phyloP scores from a whole-genome alignment of 2,113 vertebrate genomes.

The Alethe diademata region DNA sequence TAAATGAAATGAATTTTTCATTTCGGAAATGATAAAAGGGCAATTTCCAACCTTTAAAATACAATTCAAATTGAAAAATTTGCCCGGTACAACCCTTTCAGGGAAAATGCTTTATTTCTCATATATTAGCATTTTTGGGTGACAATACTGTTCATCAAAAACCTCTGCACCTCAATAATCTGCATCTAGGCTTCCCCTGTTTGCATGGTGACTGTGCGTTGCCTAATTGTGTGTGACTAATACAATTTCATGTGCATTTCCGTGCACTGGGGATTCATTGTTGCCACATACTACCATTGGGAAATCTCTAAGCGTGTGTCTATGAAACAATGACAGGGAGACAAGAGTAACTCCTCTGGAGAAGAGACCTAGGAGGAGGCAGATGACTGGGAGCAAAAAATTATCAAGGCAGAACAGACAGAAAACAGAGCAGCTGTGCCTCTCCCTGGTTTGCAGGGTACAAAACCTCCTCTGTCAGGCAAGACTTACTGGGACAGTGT shows the following conservation, averaged over 20 bases:
- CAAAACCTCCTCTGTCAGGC: background rate
- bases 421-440: background rate
- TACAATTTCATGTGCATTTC: slow-evolving; percentile 67
- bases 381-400: slow-evolving; percentile 19
- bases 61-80: slow-evolving; percentile 17
- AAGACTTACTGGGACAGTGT: background rate
- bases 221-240: slow-evolving; percentile 68
- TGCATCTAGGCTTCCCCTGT: slow-evolving; percentile 24
- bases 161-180: slow-evolving; percentile 37
- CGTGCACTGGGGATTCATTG: slow-evolving; percentile 60
- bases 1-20: slow-evolving; percentile 29
- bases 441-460: background rate
- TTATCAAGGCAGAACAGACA: background rate
- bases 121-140: background rate
- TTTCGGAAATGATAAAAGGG: background rate
- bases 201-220: slow-evolving; percentile 44
- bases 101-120: background rate
- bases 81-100: background rate
- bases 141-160: slow-evolving; percentile 30
- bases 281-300: slow-evolving; percentile 63
- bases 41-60: slow-evolving; percentile 15
- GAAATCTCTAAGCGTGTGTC: slow-evolving; percentile 55
- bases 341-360: slow-evolving; percentile 39
- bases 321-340: slow-evolving; percentile 55
- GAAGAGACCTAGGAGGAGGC: slow-evolving; percentile 40